Evolutionary conservation across 2,888 invertebrate genomes (phyloP).

Genomic region (Trachelus troglodyta): DNA sequence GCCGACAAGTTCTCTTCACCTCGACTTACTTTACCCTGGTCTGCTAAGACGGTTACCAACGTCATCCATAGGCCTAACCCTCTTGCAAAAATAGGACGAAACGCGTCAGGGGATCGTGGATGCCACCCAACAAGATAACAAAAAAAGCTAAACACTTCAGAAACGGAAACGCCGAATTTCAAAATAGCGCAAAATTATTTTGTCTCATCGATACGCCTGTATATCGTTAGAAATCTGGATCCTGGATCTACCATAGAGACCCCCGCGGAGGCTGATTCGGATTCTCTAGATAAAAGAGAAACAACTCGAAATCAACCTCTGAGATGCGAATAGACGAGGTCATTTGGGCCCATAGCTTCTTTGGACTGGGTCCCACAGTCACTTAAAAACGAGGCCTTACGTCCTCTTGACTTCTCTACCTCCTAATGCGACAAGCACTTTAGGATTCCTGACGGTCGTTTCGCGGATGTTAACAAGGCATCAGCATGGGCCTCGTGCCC

Average conservation of each 20-base stretch:
- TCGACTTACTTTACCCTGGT: conserved; percentile 40
- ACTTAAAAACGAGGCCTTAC: background rate
- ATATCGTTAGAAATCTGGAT: background rate
- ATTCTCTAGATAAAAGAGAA: background rate
- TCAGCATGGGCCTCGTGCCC: conserved; percentile 62
- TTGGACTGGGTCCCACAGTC: background rate
- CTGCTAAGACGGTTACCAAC: background rate
- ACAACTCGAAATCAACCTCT: background rate
- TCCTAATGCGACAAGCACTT: conserved; percentile 61
- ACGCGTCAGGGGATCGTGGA: background rate
- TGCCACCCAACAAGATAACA: background rate
- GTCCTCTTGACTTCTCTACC: background rate
- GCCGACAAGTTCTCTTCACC: conserved; percentile 52
- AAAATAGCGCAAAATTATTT: background rate
- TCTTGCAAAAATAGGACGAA: background rate
- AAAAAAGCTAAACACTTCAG: background rate
- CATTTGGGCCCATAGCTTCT: background rate
- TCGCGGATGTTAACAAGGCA: conserved; percentile 64
- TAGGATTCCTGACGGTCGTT: conserved; percentile 61
- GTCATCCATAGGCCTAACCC: background rate
- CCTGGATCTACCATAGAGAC: background rate
- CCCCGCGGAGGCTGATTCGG: background rate
- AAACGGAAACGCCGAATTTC: background rate
- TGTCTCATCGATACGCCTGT: background rate
- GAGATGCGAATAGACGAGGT: background rate